phyloP scores from a whole-genome alignment of 2,888 invertebrate genomes.

The Eulithis prunata region DNA sequence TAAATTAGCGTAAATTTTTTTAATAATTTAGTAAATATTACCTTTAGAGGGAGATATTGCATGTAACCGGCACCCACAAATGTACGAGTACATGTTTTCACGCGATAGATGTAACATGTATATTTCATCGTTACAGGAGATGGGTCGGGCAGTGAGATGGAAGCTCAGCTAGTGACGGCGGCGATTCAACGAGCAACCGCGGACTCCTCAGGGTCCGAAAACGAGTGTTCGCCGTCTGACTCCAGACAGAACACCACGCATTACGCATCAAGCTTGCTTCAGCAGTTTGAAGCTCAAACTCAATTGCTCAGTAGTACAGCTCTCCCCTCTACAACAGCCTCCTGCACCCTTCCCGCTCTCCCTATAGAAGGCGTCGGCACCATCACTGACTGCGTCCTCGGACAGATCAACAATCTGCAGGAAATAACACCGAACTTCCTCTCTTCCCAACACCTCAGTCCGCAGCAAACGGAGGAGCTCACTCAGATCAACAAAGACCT shows the following conservation, averaged over 20 bases:
- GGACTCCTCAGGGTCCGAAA: slow-evolving; percentile 89
- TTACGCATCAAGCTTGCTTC: slow-evolving; percentile 89
- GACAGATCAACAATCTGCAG: slow-evolving; percentile 70
- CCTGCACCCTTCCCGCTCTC: slow-evolving; percentile 58
- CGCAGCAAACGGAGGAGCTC: slow-evolving; percentile 79
- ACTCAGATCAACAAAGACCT: slow-evolving; percentile 79
- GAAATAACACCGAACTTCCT: slow-evolving; percentile 73
- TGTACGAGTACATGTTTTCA: neutral
- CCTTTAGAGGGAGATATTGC: neutral
- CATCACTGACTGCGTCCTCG: slow-evolving; percentile 72
- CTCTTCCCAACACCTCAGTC: slow-evolving; percentile 72
- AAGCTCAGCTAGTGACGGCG: slow-evolving; percentile 89
- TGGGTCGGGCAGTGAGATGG: slow-evolving; percentile 89
- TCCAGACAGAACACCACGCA: slow-evolving; percentile 84
- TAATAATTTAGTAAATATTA: too few relatives aligned
- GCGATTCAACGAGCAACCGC: slow-evolving; percentile 89
- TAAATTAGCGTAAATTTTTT: too few relatives aligned
- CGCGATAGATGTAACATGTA: slow-evolving; percentile 8
- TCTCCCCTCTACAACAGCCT: slow-evolving; percentile 44
- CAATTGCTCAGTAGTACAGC: slow-evolving; percentile 85
- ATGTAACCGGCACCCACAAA: slow-evolving; percentile 5
- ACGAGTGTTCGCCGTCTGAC: slow-evolving; percentile 84
- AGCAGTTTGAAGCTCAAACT: slow-evolving; percentile 92
- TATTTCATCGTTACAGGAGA: slow-evolving; percentile 72
- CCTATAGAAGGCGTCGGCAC: slow-evolving; percentile 66